Base-by-base conservation (phyloP, 1,140 invertebrate species). In the Danaus plexippus region DNA sequence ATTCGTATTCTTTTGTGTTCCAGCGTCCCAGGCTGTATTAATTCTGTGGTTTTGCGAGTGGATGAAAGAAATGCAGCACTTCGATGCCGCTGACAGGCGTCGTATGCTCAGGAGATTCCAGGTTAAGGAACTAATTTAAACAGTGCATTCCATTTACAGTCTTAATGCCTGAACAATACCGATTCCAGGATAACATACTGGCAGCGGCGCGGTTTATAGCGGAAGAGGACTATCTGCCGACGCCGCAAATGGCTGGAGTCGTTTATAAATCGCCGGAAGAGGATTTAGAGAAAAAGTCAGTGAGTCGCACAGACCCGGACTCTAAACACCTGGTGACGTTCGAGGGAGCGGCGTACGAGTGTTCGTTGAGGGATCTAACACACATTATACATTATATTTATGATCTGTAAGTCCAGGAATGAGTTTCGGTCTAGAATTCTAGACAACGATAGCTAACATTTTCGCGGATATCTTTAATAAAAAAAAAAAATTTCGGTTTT, bases 21-120 rank as follows among this genome's bases (percentile, higher is more conserved):
- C 56, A 87, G 84, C 67, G 10, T 71, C 76, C 0, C 84, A 87
- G 63, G 75, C 74, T 0, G 60, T 84, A 0, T 52, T 87, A 8
- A 79, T 87, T 1, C 54, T 73, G 2, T 87, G 84, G 84, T 85
- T 84, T 49, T 85, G 84, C 40, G 77, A 87, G 42, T 84, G 80
- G 81, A 85, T 87, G 68, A 85, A 81, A 43, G 84, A 87, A 53
- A 80, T 87, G 57, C 77, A 87, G 51, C 52, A 84, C 22, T 87
- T 87, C 12, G 84, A 87, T 11, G 84, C 80, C 0, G 84, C 84
- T 4, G 66, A 74, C 12, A 64, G 81, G 3, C 52, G 75, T 11
- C 60, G 81, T 10, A 85, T 84, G 79, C 45, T 87, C 12, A 72
- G 43, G 44, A 68, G 81, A 47, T 82, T 83, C 55, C 61, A 79